A percentile compares a stretch with the other conserved stretches of the same genome.
Conservation (phyloP, 2,797 vertebrate genomes). For the Propithecus perrieri region DNA sequence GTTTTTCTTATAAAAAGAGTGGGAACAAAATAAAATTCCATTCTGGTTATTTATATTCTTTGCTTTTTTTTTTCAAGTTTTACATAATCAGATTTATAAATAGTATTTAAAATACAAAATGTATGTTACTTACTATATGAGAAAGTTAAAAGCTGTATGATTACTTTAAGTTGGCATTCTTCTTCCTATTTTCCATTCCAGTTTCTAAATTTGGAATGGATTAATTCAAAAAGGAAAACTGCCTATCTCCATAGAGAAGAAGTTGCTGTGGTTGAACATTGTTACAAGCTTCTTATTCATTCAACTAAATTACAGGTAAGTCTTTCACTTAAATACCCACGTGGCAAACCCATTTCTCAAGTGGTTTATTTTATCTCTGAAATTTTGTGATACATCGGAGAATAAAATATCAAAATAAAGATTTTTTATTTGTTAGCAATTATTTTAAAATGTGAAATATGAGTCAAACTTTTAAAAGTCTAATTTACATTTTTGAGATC, state of each 20-base stretch:
- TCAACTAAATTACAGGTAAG: background rate
- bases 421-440: background rate
- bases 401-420: background rate
- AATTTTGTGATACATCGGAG: background rate
- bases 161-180: background rate
- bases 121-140: background rate
- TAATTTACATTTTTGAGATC: background rate
- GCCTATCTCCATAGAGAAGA: background rate
- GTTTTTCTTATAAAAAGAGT: background rate
- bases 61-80: background rate
- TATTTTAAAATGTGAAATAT: background rate
- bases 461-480: background rate
- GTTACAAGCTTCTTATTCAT: background rate
- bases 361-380: background rate
- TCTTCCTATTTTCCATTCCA: background rate
- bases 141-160: background rate
- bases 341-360: background rate
- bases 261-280: background rate
- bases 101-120: slow-evolving; percentile 31
- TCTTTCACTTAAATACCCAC: background rate
- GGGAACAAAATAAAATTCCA: slow-evolving; percentile 46
- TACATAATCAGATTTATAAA: slow-evolving; percentile 43
- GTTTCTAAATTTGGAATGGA: background rate
- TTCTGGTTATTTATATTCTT: slow-evolving; percentile 26
- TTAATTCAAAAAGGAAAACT: background rate